Percentiles rank a stretch among this genome's conserved stretches.
phyloP scores from a whole-genome alignment of 2,113 vertebrate genomes.

The Cyrtonyx montezumae region DNA sequence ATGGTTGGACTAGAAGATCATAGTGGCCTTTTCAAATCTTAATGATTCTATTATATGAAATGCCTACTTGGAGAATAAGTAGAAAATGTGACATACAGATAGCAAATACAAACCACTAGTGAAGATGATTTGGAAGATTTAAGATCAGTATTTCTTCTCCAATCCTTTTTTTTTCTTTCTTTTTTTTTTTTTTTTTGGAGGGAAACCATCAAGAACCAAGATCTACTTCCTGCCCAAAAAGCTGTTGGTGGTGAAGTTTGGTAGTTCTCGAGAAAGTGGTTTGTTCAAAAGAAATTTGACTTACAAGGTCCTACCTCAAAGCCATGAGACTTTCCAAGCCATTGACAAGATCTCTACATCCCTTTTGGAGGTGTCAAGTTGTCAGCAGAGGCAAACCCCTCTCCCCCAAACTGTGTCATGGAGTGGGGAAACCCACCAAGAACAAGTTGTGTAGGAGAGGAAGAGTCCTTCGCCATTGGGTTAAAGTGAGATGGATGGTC shows the following conservation, averaged over 20 bases:
- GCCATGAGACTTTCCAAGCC: not conserved
- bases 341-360: fast-evolving
- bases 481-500: fast-evolving
- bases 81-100: not conserved
- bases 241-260: not conserved
- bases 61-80: not conserved
- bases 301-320: not conserved
- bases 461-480: fast-evolving
- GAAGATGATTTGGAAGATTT: not conserved
- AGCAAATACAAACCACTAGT: not conserved
- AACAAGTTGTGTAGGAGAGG: fast-evolving
- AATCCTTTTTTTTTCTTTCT: not conserved
- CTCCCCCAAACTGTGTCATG: not conserved
- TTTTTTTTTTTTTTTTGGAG: not conserved
- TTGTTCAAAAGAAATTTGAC: not conserved
- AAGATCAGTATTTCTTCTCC: not conserved
- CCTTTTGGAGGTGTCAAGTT: not conserved
- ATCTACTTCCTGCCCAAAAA: not conserved
- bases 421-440: not conserved
- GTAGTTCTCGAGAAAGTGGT: not conserved
- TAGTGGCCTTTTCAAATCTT: too few relatives aligned
- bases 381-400: not conserved
- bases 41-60: not conserved
- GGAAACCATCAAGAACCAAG: not conserved
- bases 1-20: too few relatives aligned